A percentile compares a stretch with the other conserved stretches of the same genome.
Conservation (phyloP, 2,888 invertebrate genomes). For the Boloria euphrosyne region DNA sequence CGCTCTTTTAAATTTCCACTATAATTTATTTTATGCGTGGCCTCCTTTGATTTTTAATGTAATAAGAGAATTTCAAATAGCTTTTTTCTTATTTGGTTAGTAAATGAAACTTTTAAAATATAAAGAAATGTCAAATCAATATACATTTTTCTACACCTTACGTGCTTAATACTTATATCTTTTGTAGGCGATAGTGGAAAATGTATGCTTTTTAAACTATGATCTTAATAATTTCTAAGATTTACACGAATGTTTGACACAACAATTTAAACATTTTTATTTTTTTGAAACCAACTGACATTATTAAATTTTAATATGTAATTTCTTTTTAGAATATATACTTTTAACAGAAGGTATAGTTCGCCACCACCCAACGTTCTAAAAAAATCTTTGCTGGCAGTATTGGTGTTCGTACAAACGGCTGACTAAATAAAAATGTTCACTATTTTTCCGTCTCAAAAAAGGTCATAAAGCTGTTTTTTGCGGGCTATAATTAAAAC, state of each 20-base stretch:
- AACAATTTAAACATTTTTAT: too few relatives aligned
- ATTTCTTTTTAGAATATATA: conserved; percentile 11
- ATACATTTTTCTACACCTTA: too few relatives aligned
- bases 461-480: conserved; percentile 34
- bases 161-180: too few relatives aligned
- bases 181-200: too few relatives aligned
- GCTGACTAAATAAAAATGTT: conserved; percentile 15
- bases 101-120: neutral
- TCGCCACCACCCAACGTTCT: neutral
- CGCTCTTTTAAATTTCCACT: conserved; percentile 62
- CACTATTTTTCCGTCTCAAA: conserved; percentile 23
- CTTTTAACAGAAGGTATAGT: conserved; percentile 11
- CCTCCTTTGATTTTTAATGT: conserved; percentile 43
- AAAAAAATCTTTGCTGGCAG: conserved; percentile 15
- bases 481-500: conserved; percentile 40
- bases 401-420: conserved; percentile 11
- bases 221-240: too few relatives aligned
- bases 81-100: neutral
- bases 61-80: conserved; percentile 8
- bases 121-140: too few relatives aligned
- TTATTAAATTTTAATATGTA: neutral
- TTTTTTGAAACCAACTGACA: too few relatives aligned
- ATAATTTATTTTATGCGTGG: conserved; percentile 72
- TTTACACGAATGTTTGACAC: too few relatives aligned
- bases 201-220: too few relatives aligned